Base-by-base conservation (phyloP, 2,797 vertebrate species). In the Sebastes oblongus region DNA sequence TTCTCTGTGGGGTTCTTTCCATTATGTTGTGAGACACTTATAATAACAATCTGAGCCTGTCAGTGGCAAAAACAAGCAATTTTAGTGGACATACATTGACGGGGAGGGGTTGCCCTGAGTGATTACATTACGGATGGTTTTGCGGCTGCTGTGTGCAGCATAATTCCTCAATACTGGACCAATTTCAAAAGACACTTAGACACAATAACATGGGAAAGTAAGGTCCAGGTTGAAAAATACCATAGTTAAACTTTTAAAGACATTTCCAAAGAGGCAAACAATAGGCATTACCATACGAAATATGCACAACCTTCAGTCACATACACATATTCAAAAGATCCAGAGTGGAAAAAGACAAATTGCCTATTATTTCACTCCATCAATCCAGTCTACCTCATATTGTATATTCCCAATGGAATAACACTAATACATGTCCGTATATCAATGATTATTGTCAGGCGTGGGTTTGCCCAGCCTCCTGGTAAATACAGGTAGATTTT, bases 401-500 rank as follows among this genome's bases (percentile, higher is more conserved):
- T n/a, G 13, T 20, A 8, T 36, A 42, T 70, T 74, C 59, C 72
- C 78, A 27, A 1, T 22, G 61, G 78, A 79, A 39, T 4, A 55
- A 25, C 52, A 59, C 39, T 39, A 81, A 83, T 84, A 62, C 20
- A 87, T 87, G 62, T 77, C 34, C 74, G 82, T 90, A 64, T 62
- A 83, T 88, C 72, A 82, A 77, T 78, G 46, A 78, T 75, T 52
- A 66, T 46, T 78, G 82, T 83, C 61, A 78, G 75, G 50, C 14
- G 4, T 56, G 60, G 64, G 65, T 54, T 1, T 13, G 68, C 24
- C 5, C 29, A 5, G 22, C 29, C n/a, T 82, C 22, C 66, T 20
- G 24, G 34, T 77, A 71, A 77, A 83, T 20, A 75, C 66, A 77
- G 72, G 60, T 73, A 70, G 59, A 65, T 75, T 62, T 78, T 69